These are phyloP conservation scores for Pogoniulus pusillus DNA, from an alignment of 2,797 vertebrate genomes.

Conservation along the genomic window DNA sequence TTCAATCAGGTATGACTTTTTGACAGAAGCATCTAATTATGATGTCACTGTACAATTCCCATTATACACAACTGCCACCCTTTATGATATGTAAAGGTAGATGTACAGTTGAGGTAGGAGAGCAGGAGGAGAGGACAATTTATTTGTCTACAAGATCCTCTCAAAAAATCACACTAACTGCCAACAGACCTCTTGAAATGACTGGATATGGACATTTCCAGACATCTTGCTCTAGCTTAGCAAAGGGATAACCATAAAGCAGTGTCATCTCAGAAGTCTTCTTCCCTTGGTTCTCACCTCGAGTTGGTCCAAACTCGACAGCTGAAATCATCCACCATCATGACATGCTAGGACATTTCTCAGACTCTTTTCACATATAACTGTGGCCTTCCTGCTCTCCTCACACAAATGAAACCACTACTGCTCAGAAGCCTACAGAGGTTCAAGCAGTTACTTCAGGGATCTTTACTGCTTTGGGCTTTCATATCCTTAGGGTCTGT, in stretches of 20 bases:
- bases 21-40: constrained; percentile 1
- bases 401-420: not conserved
- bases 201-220: not conserved
- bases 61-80: not conserved
- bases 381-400: not conserved
- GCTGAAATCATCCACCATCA: not conserved
- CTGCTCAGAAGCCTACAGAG: not conserved
- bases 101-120: not conserved
- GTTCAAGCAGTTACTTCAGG: not conserved
- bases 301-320: not conserved
- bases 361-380: not conserved
- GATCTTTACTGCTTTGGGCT: not conserved
- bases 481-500: not conserved
- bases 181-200: not conserved
- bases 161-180: not conserved
- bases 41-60: not conserved
- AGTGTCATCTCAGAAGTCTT: not conserved
- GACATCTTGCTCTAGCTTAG: not conserved
- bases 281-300: not conserved
- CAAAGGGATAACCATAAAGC: not conserved
- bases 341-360: not conserved
- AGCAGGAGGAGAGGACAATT: not conserved
- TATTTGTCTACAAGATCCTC: not conserved
- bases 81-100: not conserved
- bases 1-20: not conserved